A percentile compares a stretch with the other conserved stretches of the same genome.
Conservation (phyloP, 2,888 invertebrate genomes). For the Cerastis rubricosa region DNA sequence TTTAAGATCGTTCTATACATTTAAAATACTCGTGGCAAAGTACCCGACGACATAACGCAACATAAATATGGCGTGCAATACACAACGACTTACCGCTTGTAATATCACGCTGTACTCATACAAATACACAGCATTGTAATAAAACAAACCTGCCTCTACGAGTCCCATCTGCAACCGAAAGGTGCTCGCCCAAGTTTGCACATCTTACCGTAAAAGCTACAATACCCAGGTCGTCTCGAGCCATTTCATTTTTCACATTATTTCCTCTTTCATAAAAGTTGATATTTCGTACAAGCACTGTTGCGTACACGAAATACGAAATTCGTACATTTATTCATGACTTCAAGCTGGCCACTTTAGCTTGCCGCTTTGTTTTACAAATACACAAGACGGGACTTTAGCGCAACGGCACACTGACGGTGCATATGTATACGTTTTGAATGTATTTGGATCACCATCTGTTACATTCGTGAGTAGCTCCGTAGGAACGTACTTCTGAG, state of each 20-base stretch:
- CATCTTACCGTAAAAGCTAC: conserved; percentile 57
- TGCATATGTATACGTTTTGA: conserved; percentile 60
- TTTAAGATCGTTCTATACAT: neutral
- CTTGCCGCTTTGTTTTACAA: conserved; percentile 73
- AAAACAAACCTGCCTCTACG: conserved; percentile 56
- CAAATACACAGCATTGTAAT: conserved; percentile 33
- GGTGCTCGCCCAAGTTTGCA: conserved; percentile 59
- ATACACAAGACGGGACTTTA: conserved; percentile 71
- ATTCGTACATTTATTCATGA: conserved; percentile 78
- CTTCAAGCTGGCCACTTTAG: conserved; percentile 74
- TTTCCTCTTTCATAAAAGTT: conserved; percentile 76
- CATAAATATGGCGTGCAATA: neutral
- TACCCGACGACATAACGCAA: neutral
- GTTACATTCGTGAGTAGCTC: conserved; percentile 59
- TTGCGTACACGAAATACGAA: conserved; percentile 74
- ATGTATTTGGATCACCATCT: conserved; percentile 63
- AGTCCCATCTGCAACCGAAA: conserved; percentile 65
- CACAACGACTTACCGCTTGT: conserved; percentile 17
- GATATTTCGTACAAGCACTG: conserved; percentile 71
- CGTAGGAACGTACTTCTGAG: conserved; percentile 32
- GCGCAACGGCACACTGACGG: conserved; percentile 54
- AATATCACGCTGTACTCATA: conserved; percentile 26
- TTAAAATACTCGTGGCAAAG: too few relatives aligned
- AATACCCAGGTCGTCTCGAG: conserved; percentile 73
- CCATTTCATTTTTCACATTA: conserved; percentile 78